Conservation (phyloP, 2,888 invertebrate species). For the Smittia aterrima region DNA sequence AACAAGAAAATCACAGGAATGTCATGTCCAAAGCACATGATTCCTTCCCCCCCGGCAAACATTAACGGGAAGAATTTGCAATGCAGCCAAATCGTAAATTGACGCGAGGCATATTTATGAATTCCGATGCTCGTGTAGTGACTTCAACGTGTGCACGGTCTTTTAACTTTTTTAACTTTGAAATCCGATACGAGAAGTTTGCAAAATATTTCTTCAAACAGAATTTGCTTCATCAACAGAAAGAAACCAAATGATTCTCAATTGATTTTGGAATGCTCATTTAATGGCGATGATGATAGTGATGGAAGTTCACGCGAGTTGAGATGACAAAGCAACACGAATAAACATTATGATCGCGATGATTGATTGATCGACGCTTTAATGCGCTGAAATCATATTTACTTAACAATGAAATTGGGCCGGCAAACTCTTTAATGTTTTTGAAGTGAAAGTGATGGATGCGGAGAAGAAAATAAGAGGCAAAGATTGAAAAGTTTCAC, state of each 20-base stretch:
- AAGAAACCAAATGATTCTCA: not conserved
- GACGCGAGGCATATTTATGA: not conserved
- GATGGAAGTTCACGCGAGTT: too few relatives aligned
- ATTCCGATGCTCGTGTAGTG: not conserved
- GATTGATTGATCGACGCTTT: not conserved
- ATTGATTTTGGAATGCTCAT: not conserved
- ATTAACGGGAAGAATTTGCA: not conserved
- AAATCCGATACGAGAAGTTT: not conserved
- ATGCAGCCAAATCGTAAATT: not conserved
- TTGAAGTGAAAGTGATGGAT: not conserved
- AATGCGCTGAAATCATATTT: not conserved
- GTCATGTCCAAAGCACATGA: not conserved
- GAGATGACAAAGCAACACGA: too few relatives aligned
- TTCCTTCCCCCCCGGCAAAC: not conserved
- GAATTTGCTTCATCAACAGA: not conserved
- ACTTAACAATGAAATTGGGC: not conserved
- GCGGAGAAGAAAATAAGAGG: too few relatives aligned
- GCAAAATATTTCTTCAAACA: not conserved
- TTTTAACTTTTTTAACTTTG: not conserved
- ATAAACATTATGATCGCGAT: not conserved
- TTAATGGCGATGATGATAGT: too few relatives aligned
- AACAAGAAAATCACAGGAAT: constrained; percentile 6
- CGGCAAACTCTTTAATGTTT: not conserved
- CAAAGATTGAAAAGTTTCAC: too few relatives aligned
- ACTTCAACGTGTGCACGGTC: not conserved